Conservation (phyloP, 2,888 invertebrate genomes). For the Drosophila prolongata region DNA sequence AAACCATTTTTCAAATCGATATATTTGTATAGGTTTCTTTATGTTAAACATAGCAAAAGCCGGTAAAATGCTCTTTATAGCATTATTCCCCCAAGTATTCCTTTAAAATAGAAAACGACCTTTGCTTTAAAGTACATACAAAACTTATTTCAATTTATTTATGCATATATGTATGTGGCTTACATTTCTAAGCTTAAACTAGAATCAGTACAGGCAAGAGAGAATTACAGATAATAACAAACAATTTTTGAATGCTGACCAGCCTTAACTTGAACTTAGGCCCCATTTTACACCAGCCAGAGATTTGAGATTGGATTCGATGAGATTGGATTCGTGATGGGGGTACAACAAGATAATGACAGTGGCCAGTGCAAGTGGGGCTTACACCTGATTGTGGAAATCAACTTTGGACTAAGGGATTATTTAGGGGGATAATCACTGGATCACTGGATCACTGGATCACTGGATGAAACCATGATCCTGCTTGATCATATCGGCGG, state of each 20-base stretch:
- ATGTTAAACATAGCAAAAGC: no score
- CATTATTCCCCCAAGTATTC: no score
- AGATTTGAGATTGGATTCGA: neutral
- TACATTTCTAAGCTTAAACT: constrained; percentile 60
- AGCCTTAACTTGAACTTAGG: constrained; percentile 28
- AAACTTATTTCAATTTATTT: constrained; percentile 50
- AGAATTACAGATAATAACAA: constrained; percentile 18
- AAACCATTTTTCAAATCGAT: no score
- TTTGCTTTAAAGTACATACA: constrained; percentile 14
- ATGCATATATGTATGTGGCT: constrained; percentile 21
- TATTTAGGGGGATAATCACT: neutral
- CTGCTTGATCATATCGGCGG: constrained; percentile 86
- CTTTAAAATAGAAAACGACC: neutral
- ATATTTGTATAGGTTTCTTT: no score
- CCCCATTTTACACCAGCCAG: constrained; percentile 18
- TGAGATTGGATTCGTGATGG: neutral
- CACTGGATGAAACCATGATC: constrained; percentile 83
- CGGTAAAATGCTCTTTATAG: no score
- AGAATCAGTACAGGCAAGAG: constrained; percentile 69
- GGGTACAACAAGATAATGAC: neutral
- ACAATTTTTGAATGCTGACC: neutral
- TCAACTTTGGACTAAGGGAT: constrained; percentile 21
- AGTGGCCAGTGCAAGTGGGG: constrained; percentile 14
- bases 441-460: neutral
- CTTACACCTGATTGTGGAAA: constrained; percentile 52